phyloP scores from a whole-genome alignment of 2,888 invertebrate species.

The Hirtodrosophila alboralis region DNA sequence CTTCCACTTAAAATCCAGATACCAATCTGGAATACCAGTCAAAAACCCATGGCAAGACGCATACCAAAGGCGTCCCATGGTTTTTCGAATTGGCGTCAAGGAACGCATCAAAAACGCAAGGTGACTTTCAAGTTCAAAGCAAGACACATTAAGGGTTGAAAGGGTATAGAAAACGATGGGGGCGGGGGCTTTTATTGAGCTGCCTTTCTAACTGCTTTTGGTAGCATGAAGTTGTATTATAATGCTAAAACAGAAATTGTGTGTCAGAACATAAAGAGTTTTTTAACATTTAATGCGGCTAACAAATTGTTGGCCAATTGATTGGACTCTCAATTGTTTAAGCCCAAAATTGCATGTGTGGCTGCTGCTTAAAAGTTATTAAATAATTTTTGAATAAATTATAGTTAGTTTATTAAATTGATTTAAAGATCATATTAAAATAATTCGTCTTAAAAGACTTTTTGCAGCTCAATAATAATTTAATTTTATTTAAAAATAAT shows the following conservation, averaged over 20 bases:
- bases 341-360: constrained; percentile 27
- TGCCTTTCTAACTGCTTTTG: too few species aligned
- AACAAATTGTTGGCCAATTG: constrained; percentile 7
- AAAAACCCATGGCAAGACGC: neutral
- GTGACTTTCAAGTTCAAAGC: constrained; percentile 71
- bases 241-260: constrained; percentile 10
- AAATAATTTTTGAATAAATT: too few species aligned
- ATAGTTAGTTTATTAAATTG: too few species aligned
- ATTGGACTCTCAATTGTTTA: constrained; percentile 37
- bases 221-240: neutral
- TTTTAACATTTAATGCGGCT: constrained; percentile 5
- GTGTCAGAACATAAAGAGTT: constrained; percentile 1
- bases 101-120: constrained; percentile 67
- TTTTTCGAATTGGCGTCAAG: constrained; percentile 76
- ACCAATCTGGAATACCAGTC: neutral
- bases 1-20: neutral
- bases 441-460: too few species aligned
- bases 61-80: constrained; percentile 28
- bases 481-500: too few species aligned
- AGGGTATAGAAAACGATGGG: neutral
- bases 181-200: neutral
- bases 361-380: too few species aligned
- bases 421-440: too few species aligned
- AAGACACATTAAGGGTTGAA: constrained; percentile 9
- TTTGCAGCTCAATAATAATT: too few species aligned